These are phyloP conservation scores for Euthynnus affinis DNA, from an alignment of 2,797 vertebrate species.

Conservation along the genomic window DNA sequence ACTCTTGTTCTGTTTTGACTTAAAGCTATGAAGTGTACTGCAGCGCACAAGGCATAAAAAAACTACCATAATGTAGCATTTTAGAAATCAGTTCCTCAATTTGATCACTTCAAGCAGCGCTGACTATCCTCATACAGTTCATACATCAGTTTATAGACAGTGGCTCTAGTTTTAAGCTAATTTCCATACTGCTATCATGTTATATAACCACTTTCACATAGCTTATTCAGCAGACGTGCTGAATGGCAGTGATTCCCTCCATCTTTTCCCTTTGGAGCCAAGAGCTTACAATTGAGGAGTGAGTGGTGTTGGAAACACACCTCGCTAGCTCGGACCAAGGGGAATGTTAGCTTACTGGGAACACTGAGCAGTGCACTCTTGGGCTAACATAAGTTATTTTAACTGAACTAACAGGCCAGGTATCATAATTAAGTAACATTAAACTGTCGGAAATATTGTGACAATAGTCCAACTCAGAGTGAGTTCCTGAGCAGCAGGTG, in stretches of 20 bases:
- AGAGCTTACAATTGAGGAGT: no score
- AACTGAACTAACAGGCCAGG: no score
- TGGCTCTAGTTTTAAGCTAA: neutral
- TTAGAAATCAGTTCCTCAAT: neutral
- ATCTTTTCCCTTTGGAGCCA: no score
- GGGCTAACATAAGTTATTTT: no score
- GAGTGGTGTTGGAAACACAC: no score
- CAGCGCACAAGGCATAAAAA: neutral
- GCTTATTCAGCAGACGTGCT: neutral
- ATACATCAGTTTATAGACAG: neutral
- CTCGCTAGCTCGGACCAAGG: no score
- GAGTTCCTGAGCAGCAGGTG: no score
- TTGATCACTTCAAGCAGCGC: neutral
- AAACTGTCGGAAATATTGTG: no score
- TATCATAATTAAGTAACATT: no score
- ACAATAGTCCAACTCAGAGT: no score
- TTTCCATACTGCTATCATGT: neutral
- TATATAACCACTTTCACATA: neutral
- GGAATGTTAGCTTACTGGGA: no score
- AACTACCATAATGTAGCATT: neutral
- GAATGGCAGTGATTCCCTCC: neutral
- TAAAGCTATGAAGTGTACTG: neutral
- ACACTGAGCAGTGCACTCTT: no score
- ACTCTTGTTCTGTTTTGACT: neutral
- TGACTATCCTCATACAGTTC: neutral